Percentiles rank a stretch among this genome's conserved stretches.
Evolutionary conservation across 2,888 invertebrate genomes (phyloP).

Genomic region (Piscicola geometra): DNA sequence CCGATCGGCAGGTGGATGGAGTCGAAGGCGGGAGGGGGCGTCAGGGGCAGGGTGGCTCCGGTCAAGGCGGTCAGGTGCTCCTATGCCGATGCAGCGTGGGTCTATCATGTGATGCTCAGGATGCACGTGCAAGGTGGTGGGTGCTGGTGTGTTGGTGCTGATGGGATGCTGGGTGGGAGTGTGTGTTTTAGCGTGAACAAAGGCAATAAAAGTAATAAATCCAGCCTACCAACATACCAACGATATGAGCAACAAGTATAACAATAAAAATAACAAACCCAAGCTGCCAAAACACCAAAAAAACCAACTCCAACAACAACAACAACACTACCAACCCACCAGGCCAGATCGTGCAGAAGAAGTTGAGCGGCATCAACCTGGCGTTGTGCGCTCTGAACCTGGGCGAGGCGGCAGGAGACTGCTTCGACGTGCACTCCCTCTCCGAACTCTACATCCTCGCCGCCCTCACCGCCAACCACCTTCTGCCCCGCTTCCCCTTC

Average conservation of each 20-base stretch:
- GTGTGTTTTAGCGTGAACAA: no score
- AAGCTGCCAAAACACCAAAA: no score
- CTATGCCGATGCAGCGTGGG: conserved; percentile 56
- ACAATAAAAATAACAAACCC: no score
- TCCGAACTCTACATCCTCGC: conserved; percentile 79
- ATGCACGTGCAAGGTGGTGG: conserved; percentile 68
- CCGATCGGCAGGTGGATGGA: conserved; percentile 78
- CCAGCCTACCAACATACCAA: no score
- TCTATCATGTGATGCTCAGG: conserved; percentile 79
- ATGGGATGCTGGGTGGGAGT: no score
- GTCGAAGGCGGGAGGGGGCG: conserved; percentile 67
- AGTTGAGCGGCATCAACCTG: conserved; percentile 62
- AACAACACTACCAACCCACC: no score
- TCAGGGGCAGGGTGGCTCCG: conserved; percentile 58
- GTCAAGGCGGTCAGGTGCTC: conserved; percentile 49
- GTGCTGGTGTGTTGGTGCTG: no score
- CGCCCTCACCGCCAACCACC: conserved; percentile 71
- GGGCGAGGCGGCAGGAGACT: conserved; percentile 72
- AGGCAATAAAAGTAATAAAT: no score
- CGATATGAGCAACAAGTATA: no score
- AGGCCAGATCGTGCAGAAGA: conserved; percentile 38
- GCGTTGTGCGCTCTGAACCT: conserved; percentile 79
- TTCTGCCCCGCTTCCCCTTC: conserved; percentile 56
- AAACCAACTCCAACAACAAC: no score
- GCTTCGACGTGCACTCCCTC: conserved; percentile 65